Conservation (phyloP, 2,797 vertebrate species). For the Anolis apletophallus region DNA sequence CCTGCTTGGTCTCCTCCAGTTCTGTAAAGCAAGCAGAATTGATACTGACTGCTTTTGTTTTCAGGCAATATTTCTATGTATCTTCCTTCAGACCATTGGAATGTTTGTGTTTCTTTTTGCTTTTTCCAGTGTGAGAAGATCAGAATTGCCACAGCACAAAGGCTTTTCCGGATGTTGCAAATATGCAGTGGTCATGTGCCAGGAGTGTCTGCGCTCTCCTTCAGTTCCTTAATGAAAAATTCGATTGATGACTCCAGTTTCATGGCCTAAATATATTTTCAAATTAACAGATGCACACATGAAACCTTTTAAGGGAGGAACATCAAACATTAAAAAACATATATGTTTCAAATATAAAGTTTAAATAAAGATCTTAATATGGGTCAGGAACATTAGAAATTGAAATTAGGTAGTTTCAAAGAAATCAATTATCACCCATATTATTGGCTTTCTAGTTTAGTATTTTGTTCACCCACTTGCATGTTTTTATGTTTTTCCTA, state of each 20-base stretch:
- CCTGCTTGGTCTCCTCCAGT: not conserved
- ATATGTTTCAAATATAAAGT: not conserved
- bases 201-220: constrained; percentile 84
- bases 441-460: not conserved
- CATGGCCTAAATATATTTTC: constrained; percentile 43
- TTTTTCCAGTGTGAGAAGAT: constrained; percentile 80
- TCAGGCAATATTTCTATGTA: not conserved
- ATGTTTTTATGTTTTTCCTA: not conserved
- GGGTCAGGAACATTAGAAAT: not conserved
- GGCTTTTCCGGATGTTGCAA: constrained; percentile 85
- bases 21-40: not conserved
- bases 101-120: not conserved
- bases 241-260: constrained; percentile 47
- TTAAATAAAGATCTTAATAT: not conserved
- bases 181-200: constrained; percentile 85
- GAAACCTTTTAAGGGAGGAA: not conserved
- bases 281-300: not conserved
- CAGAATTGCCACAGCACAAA: constrained; percentile 76
- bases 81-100: not conserved
- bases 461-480: not conserved
- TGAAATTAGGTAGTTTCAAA: not conserved
- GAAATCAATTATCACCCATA: not conserved
- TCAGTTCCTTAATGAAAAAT: constrained; percentile 80
- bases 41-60: not conserved
- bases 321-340: not conserved